Conservation (phyloP, 2,888 invertebrate genomes). For the Metallyticus violacea region DNA sequence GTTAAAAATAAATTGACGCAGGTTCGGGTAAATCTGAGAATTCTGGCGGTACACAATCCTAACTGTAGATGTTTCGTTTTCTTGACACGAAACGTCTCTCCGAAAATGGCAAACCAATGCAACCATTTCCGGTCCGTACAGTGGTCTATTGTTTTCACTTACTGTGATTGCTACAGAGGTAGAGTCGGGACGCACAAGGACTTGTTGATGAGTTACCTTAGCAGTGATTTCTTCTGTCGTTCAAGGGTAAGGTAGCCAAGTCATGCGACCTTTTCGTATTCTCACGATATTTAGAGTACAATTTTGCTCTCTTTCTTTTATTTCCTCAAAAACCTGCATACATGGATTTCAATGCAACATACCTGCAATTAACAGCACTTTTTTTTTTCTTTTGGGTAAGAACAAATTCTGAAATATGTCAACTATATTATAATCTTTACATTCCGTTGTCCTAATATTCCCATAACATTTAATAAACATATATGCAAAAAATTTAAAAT, state of each 20-base stretch:
- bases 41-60: not conserved
- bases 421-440: no score
- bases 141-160: not conserved
- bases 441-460: no score
- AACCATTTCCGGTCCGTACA: not conserved
- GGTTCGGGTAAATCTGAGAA: not conserved
- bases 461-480: no score
- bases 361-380: no score
- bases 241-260: not conserved
- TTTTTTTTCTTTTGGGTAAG: no score
- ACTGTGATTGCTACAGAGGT: not conserved
- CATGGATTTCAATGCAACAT: no score
- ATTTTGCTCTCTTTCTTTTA: no score
- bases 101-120: not conserved
- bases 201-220: not conserved
- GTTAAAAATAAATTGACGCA: not conserved
- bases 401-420: no score
- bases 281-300: no score
- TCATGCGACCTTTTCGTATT: no score
- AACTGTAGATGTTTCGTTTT: not conserved
- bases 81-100: not conserved
- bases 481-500: no score
- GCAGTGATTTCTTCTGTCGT: not conserved
- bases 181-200: not conserved
- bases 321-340: no score